phyloP scores from a whole-genome alignment of 1,140 invertebrate species.

The Metaphire vulgaris region DNA sequence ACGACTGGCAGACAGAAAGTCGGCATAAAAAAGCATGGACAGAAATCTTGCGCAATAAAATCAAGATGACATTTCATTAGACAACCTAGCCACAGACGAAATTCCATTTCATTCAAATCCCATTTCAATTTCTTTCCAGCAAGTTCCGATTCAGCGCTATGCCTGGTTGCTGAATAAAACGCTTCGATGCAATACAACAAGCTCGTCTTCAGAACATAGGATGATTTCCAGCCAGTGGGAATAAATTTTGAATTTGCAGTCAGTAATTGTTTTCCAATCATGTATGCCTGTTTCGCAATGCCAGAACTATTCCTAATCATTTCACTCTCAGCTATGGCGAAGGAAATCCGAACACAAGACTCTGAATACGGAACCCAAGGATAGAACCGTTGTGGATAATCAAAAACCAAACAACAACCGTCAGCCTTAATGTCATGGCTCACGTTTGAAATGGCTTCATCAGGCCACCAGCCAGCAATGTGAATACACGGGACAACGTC shows the following conservation, averaged over 20 bases:
- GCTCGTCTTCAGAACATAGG: not conserved
- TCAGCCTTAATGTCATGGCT: not conserved
- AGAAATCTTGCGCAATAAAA: too few species aligned
- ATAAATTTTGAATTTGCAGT: not conserved
- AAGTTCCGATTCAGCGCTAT: too few species aligned
- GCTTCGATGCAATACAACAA: not conserved
- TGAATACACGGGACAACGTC: not conserved
- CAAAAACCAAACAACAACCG: not conserved
- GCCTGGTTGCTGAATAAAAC: too few species aligned
- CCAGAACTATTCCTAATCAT: not conserved
- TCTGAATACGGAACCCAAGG: not conserved
- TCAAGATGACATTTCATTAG: too few species aligned
- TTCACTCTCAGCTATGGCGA: not conserved
- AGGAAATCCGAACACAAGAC: not conserved
- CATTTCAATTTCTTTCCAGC: too few species aligned
- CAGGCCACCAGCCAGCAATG: not conserved
- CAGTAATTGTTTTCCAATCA: not conserved
- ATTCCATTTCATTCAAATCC: too few species aligned
- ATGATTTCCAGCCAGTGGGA: too few species aligned
- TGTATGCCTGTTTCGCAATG: not conserved
- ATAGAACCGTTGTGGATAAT: not conserved
- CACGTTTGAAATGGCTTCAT: not conserved
- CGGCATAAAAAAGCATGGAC: too few species aligned
- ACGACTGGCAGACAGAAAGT: too few species aligned
- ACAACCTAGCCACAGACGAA: too few species aligned